These are phyloP conservation scores for Spodoptera exigua DNA, from an alignment of 2,888 invertebrate genomes.

Conservation along the genomic window DNA sequence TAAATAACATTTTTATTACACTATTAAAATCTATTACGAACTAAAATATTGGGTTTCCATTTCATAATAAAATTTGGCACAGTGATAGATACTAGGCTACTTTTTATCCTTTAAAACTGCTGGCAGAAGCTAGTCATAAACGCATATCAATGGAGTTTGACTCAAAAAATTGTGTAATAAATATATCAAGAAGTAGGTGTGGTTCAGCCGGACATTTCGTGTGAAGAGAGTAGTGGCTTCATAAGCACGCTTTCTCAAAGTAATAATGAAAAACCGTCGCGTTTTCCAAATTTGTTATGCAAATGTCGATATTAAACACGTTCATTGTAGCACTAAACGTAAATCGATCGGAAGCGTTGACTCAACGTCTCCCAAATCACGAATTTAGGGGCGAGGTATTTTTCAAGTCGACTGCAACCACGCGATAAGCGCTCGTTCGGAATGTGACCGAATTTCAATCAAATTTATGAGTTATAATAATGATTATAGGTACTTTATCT, in stretches of 20 bases:
- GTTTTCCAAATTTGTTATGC: slow-evolving; percentile 76
- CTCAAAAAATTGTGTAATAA: too few relatives aligned
- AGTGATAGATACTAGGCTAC: too few relatives aligned
- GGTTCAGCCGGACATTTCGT: too few relatives aligned
- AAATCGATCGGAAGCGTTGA: slow-evolving; percentile 86
- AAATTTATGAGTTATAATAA: slow-evolving; percentile 89
- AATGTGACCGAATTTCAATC: slow-evolving; percentile 89
- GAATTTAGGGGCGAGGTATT: slow-evolving; percentile 76
- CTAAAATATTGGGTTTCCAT: too few relatives aligned
- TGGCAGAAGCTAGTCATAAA: too few relatives aligned
- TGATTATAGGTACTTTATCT: slow-evolving; percentile 88
- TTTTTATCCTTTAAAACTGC: too few relatives aligned
- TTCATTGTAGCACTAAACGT: slow-evolving; percentile 83
- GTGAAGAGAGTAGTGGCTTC: background rate
- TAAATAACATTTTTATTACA: too few relatives aligned
- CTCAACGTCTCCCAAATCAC: slow-evolving; percentile 75
- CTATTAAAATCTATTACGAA: too few relatives aligned
- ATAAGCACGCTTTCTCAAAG: slow-evolving; percentile 1
- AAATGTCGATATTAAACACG: slow-evolving; percentile 82
- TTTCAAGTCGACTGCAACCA: slow-evolving; percentile 87
- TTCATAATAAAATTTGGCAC: too few relatives aligned
- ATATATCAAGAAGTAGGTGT: too few relatives aligned
- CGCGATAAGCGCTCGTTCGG: slow-evolving; percentile 83
- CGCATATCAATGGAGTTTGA: too few relatives aligned
- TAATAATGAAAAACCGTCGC: slow-evolving; percentile 62